Conservation (phyloP, 2,113 vertebrate species). For the Rhegmatorhina hoffmannsi region DNA sequence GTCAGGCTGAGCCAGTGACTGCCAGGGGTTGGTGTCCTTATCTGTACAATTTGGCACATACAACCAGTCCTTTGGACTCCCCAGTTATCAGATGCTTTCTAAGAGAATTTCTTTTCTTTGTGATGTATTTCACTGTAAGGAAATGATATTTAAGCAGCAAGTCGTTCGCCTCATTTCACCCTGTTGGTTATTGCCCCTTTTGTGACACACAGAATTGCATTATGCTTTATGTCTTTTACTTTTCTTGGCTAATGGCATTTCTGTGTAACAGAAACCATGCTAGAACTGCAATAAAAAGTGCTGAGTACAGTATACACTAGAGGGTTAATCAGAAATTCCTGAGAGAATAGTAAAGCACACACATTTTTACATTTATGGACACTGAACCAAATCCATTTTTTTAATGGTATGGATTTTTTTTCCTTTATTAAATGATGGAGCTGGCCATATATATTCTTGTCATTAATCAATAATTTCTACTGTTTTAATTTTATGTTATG, state of each 20-base stretch:
- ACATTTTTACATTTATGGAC: background rate
- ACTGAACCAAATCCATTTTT: background rate
- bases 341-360: background rate
- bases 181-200: background rate
- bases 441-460: conserved; percentile 36
- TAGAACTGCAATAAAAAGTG: background rate
- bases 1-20: background rate
- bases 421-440: conserved; percentile 15
- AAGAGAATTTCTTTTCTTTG: background rate
- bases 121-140: background rate
- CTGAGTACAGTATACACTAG: background rate
- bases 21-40: background rate
- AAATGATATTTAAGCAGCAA: conserved; percentile 22
- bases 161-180: background rate
- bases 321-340: conserved; percentile 14
- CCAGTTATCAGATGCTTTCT: background rate
- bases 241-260: conserved; percentile 9
- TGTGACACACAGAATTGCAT: conserved; percentile 13
- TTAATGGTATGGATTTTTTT: conserved; percentile 31
- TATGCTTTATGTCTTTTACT: conserved; percentile 4
- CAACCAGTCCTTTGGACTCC: background rate
- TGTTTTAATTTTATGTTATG: conserved; percentile 50
- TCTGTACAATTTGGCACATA: background rate
- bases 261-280: background rate
- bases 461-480: conserved; percentile 56